Evolutionary conservation across 2,888 invertebrate genomes (phyloP), one percentile per base, ranked within the genome.

Genomic region (Agrochola circellaris): DNA sequence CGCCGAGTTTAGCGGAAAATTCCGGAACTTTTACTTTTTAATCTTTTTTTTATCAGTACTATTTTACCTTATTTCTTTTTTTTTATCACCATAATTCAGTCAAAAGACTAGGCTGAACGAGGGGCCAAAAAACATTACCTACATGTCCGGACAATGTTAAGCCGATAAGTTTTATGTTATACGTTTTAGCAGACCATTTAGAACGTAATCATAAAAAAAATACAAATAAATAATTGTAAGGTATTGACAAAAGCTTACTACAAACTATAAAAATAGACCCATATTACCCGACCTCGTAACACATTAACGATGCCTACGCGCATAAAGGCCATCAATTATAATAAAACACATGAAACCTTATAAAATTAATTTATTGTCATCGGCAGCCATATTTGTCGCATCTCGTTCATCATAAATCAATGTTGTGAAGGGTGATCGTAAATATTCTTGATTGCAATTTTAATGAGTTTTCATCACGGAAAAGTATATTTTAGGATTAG

Each of bases 321-420:
- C 71, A 64, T 81, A 74, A 34, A 51, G 8, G 11, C 48, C 7
- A 26, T 69, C 58, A 66, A 79, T 66, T 58, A 73, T 65, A 65
- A 83, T 78, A 83, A 77, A 68, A 68, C 38, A 71, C 68, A 72
- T 72, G 68, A 72, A 71, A 74, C 61, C 64, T 42, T 71, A 71
- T 65, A 64, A 61, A 64, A 82, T 75, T 61, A 69, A 84, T 81
- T 73, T 74, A 77, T 62, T 69, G 73, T 67, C 72, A 70, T 45
- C 26, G 26, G 61, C 5, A n/a, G 30, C 84, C 80, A 62, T 84
- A 69, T 68, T 45, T 48, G 80, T n/a, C 0, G 26, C 56, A n/a
- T 69, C 51, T 42, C 69, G 62, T 78, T 68, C 42, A 15, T 70
- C 79, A 42, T 81, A 60, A 83, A 83, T 81, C 83, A 81, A 30